phyloP scores from a whole-genome alignment of 2,797 vertebrate species.

The Etheostoma perlongum region DNA sequence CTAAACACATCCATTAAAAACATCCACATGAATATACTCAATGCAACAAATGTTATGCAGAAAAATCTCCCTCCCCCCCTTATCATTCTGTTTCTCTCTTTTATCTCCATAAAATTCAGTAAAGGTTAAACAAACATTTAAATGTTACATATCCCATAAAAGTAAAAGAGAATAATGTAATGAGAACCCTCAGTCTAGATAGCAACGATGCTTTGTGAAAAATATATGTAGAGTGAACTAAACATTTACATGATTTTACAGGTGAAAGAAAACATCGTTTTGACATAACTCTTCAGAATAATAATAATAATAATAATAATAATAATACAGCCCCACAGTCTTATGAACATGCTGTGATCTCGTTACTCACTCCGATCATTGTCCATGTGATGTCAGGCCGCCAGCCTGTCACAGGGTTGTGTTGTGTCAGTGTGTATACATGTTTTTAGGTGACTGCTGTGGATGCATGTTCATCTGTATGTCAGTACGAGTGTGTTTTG shows the following conservation, averaged over 20 bases:
- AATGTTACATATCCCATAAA: conserved; percentile 82
- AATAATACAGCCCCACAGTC: conserved; percentile 80
- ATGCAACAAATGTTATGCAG: conserved; percentile 84
- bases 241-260: conserved; percentile 85
- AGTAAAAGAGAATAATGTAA: conserved; percentile 80
- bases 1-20: conserved; percentile 86
- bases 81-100: conserved; percentile 34
- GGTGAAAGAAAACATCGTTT: conserved; percentile 76
- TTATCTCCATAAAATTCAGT: conserved; percentile 75
- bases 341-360: conserved; percentile 75
- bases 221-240: conserved; percentile 83
- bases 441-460: conserved; percentile 37
- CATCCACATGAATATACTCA: conserved; percentile 85
- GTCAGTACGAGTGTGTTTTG: conserved; percentile 24
- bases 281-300: conserved; percentile 78
- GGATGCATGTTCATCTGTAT: conserved; percentile 35
- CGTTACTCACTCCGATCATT: conserved; percentile 62
- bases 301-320: conserved; percentile 80
- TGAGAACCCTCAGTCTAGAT: conserved; percentile 75
- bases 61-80: conserved; percentile 34
- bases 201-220: conserved; percentile 78
- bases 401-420: conserved; percentile 58
- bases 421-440: conserved; percentile 63
- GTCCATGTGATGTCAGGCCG: conserved; percentile 60
- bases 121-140: conserved; percentile 84